phyloP scores from a whole-genome alignment of 1,140 invertebrate species.

The Trichogramma pretiosum region DNA sequence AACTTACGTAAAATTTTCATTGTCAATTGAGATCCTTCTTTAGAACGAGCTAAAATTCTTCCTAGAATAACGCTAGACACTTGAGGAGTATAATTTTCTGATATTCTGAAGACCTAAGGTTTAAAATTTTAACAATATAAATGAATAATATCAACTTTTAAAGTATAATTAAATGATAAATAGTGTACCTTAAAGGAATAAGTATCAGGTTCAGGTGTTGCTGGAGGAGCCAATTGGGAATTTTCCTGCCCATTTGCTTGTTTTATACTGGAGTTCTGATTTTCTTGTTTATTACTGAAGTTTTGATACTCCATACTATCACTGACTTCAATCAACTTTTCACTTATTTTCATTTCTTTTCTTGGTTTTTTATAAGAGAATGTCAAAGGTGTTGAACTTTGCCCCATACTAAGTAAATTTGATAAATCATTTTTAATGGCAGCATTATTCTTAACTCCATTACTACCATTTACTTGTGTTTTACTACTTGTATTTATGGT shows the following conservation, averaged over 20 bases:
- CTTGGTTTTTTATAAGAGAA: conserved; percentile 21
- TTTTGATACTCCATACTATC: neutral
- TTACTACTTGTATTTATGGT: conserved; percentile 9
- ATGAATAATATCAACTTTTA: conserved; percentile 3
- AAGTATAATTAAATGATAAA: neutral
- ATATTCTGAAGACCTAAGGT: conserved; percentile 28
- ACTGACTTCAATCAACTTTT: neutral
- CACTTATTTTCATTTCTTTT: neutral
- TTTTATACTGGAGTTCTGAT: neutral
- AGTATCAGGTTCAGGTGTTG: neutral
- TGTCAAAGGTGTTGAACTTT: conserved; percentile 26
- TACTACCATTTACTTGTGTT: conserved; percentile 8
- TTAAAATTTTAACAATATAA: neutral
- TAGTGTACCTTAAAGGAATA: conserved; percentile 27
- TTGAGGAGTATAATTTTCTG: conserved; percentile 26
- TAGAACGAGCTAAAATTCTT: conserved; percentile 12
- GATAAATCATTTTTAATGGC: conserved; percentile 13
- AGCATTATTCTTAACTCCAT: conserved; percentile 3
- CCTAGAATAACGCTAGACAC: conserved; percentile 28
- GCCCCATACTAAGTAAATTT: conserved; percentile 24
- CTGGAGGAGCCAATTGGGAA: no score
- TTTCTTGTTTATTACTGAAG: neutral
- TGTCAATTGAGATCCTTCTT: conserved; percentile 8
- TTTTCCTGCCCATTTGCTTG: no score
- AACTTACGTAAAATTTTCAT: conserved; percentile 24